Percentiles rank a stretch among this genome's conserved stretches.
Conservation (phyloP, 2,797 vertebrate genomes). For the Lagocephalus sceleratus region DNA sequence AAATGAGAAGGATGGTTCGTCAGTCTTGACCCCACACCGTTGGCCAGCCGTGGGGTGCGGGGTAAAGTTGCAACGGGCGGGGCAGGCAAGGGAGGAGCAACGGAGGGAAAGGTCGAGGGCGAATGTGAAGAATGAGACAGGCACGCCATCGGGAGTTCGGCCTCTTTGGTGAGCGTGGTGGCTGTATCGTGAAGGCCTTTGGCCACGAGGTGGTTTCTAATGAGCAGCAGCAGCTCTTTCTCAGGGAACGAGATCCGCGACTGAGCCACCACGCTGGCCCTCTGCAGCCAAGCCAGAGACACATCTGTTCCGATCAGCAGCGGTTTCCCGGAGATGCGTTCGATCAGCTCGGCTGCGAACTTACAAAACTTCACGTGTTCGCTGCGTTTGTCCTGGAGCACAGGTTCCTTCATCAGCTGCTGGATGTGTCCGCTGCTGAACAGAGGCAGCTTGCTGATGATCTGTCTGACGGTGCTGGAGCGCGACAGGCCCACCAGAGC, state of each 20-base stretch:
- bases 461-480: constrained; percentile 91
- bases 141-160: constrained; percentile 92
- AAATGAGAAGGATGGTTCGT: constrained; percentile 77
- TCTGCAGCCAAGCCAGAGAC: constrained; percentile 92
- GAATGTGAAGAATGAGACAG: constrained; percentile 85
- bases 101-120: constrained; percentile 80
- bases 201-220: constrained; percentile 94
- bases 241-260: constrained; percentile 95
- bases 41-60: constrained; percentile 90
- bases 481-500: constrained; percentile 94
- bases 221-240: constrained; percentile 95
- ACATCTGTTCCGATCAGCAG: constrained; percentile 94
- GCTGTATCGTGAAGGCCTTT: constrained; percentile 94
- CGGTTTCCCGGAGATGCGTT: constrained; percentile 94
- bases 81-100: constrained; percentile 71
- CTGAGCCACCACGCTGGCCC: constrained; percentile 95
- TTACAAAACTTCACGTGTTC: constrained; percentile 99
- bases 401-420: constrained; percentile 97
- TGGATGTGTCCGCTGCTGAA: constrained; percentile 99
- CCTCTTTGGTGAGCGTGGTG: constrained; percentile 88
- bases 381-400: constrained; percentile 98
- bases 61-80: constrained; percentile 85
- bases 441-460: constrained; percentile 96
- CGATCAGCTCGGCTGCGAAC: constrained; percentile 93
- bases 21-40: constrained; percentile 85